These are phyloP conservation scores for Aspidiotus destructor DNA, from an alignment of 2,888 invertebrate genomes.

Conservation along the genomic window DNA sequence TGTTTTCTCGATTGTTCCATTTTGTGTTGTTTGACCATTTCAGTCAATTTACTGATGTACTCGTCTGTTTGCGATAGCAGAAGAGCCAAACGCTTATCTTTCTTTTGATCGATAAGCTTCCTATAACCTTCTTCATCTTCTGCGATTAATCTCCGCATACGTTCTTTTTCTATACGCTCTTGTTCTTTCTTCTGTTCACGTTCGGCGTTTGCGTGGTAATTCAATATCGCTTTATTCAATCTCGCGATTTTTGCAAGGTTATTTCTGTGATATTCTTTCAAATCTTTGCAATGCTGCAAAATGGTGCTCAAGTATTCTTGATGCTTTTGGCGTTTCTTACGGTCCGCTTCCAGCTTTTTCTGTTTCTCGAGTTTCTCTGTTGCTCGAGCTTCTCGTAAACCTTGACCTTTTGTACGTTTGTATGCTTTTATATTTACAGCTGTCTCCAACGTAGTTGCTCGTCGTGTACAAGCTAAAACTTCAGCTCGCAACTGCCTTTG, in stretches of 20 bases:
- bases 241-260: conserved; percentile 76
- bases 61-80: conserved; percentile 96
- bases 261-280: conserved; percentile 93
- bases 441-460: conserved; percentile 93
- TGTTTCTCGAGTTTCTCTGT: conserved; percentile 98
- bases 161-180: conserved; percentile 95
- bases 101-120: conserved; percentile 99
- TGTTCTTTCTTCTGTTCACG: conserved; percentile 99
- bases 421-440: conserved; percentile 95
- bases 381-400: conserved; percentile 89
- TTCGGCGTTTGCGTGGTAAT: conserved; percentile 96
- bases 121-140: conserved; percentile 99
- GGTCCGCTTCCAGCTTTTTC: conserved; percentile 94
- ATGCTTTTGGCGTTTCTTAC: conserved; percentile 95
- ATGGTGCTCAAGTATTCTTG: conserved; percentile 94
- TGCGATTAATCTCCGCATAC: conserved; percentile 98
- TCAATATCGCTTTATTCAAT: conserved; percentile 90
- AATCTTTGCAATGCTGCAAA: conserved; percentile 93
- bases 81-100: conserved; percentile 97
- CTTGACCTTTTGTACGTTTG: conserved; percentile 92
- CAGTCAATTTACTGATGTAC: conserved; percentile 91
- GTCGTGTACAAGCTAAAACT: conserved; percentile 67
- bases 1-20: conserved; percentile 85
- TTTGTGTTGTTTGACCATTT: conserved; percentile 94
- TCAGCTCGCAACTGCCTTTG: conserved; percentile 84